Conservation (phyloP, 2,113 vertebrate species). For the Brachyhypopomus occidentalis region DNA sequence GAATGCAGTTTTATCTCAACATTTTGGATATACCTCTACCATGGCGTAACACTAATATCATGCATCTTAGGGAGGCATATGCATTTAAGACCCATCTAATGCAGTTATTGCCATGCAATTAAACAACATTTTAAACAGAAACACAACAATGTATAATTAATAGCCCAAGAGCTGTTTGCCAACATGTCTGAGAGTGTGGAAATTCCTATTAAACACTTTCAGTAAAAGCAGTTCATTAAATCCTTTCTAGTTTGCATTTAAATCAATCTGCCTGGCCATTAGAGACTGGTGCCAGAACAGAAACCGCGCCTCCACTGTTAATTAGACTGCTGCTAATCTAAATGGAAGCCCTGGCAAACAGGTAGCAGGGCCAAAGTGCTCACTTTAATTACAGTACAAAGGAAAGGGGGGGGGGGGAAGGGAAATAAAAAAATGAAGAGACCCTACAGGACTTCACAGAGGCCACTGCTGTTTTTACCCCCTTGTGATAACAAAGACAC, state of each 20-base stretch:
- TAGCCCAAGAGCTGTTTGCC: constrained; percentile 68
- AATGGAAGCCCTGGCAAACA: constrained; percentile 73
- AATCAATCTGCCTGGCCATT: constrained; percentile 77
- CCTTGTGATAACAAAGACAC: constrained; percentile 1
- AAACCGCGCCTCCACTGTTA: constrained; percentile 66
- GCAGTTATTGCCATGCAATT: constrained; percentile 53
- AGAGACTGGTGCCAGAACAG: constrained; percentile 69
- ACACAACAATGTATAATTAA: constrained; percentile 71
- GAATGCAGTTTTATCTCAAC: not conserved
- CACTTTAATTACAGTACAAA: constrained; percentile 72
- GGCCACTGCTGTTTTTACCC: constrained; percentile 54
- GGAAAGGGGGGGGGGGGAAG: constrained; percentile 33
- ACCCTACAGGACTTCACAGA: constrained; percentile 45
- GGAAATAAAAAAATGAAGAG: constrained; percentile 14
- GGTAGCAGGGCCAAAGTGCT: constrained; percentile 68
- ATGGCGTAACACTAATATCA: constrained; percentile 27
- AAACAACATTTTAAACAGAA: constrained; percentile 59
- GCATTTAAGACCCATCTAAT: constrained; percentile 40
- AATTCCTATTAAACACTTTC: constrained; percentile 73
- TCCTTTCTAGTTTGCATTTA: constrained; percentile 78
- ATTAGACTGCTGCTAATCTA: constrained; percentile 74
- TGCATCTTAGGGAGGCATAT: constrained; percentile 13
- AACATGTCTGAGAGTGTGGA: constrained; percentile 66
- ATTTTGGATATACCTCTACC: constrained; percentile 6
- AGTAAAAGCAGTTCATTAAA: constrained; percentile 80